A percentile compares a stretch with the other conserved stretches of the same genome.
Conservation (phyloP, 2,113 vertebrate genomes). For the Anhinga anhinga region DNA sequence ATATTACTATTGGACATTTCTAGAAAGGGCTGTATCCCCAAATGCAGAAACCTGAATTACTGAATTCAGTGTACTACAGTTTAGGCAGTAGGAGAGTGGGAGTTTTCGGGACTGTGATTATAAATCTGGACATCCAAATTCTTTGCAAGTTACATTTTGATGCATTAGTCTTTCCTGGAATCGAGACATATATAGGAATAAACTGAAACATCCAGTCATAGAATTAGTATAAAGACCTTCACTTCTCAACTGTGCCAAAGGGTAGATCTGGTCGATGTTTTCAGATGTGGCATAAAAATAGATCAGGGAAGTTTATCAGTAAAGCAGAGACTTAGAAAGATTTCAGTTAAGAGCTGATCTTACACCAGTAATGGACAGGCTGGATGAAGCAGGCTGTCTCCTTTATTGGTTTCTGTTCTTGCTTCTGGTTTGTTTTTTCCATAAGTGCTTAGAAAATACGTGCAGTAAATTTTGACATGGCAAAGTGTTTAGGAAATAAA, state of each 20-base stretch:
- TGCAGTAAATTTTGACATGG: neutral
- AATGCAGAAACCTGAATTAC: neutral
- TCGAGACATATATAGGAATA: neutral
- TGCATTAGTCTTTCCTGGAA: constrained; percentile 4
- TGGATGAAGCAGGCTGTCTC: neutral
- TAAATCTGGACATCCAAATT: neutral
- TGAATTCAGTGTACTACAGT: neutral
- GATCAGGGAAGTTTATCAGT: neutral
- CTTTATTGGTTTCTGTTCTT: neutral
- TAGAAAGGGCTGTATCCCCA: neutral
- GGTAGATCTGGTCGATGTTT: neutral
- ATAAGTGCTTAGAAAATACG: neutral
- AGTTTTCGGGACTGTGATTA: neutral
- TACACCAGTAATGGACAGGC: neutral
- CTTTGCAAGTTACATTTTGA: neutral
- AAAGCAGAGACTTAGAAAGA: neutral
- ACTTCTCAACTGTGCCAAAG: neutral
- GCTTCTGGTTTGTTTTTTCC: neutral
- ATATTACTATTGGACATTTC: neutral
- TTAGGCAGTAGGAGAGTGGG: neutral
- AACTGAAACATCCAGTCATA: neutral
- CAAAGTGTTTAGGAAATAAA: neutral
- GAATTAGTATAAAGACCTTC: neutral
- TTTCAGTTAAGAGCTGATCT: neutral
- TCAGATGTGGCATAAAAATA: neutral